Conservation (phyloP, 2,888 invertebrate species). For the Chloromyia formosa region DNA sequence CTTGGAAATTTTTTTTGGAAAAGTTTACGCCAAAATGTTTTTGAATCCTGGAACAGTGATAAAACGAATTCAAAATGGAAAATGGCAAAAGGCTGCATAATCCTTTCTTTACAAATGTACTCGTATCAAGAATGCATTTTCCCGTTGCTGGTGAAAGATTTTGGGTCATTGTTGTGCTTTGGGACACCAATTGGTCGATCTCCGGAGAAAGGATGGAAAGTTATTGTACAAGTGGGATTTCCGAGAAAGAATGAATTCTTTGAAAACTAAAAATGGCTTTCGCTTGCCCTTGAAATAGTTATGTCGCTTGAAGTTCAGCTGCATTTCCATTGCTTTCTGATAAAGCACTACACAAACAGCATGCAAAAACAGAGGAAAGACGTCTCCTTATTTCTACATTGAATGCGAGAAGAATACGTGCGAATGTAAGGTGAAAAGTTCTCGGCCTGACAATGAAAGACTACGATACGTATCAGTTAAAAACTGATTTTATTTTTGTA, state of each 20-base stretch:
- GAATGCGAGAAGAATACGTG: too few species aligned
- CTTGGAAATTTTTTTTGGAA: constrained; percentile 9
- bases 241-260: constrained; percentile 28
- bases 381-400: too few species aligned
- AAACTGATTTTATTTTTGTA: too few species aligned
- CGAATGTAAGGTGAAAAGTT: too few species aligned
- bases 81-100: constrained; percentile 4
- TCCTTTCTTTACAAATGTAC: not conserved
- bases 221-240: constrained; percentile 17
- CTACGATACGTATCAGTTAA: too few species aligned
- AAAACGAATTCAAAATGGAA: constrained; percentile 22
- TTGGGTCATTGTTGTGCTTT: not conserved
- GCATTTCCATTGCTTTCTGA: constrained; percentile 5
- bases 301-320: constrained; percentile 15
- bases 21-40: constrained; percentile 11
- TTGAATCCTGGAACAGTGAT: not conserved
- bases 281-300: constrained; percentile 17
- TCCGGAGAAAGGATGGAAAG: constrained; percentile 7
- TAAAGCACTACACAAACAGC: too few species aligned
- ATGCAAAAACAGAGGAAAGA: too few species aligned
- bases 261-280: constrained; percentile 19
- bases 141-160: not conserved
- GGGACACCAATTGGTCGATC: not conserved
- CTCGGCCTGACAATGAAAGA: too few species aligned
- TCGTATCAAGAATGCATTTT: constrained; percentile 20